Percentiles rank a stretch among this genome's conserved stretches.
These are phyloP conservation scores for Amblyopsis rosae DNA, from an alignment of 2,113 vertebrate species.

Conservation along the genomic window DNA sequence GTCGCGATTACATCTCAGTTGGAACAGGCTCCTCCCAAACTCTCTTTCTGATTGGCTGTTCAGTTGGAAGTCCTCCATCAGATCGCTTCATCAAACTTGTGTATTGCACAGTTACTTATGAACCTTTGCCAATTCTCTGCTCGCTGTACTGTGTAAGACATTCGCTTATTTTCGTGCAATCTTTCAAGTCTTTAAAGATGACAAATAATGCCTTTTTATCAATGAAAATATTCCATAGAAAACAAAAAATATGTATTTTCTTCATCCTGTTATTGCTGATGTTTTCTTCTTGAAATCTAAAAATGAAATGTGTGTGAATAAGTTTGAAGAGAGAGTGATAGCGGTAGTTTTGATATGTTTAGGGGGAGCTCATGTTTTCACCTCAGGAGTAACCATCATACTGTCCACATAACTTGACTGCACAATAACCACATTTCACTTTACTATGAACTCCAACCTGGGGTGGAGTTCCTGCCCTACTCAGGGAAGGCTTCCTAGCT, in stretches of 20 bases:
- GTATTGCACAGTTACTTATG: constrained; percentile 44
- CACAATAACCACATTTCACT: constrained; percentile 67
- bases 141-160: constrained; percentile 60
- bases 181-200: constrained; percentile 39
- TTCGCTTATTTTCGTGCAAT: constrained; percentile 65
- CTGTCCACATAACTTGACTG: constrained; percentile 57
- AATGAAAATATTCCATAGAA: constrained; percentile 53
- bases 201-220: constrained; percentile 39
- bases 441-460: constrained; percentile 63
- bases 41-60: not conserved
- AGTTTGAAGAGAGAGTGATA: constrained; percentile 39
- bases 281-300: constrained; percentile 38
- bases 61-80: not conserved
- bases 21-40: not conserved
- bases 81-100: constrained; percentile 24
- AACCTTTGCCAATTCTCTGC: constrained; percentile 43
- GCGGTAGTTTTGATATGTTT: constrained; percentile 43
- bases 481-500: constrained; percentile 67
- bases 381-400: constrained; percentile 58
- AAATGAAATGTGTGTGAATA: constrained; percentile 39
- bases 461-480: constrained; percentile 62
- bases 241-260: constrained; percentile 47
- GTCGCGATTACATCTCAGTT: not conserved
- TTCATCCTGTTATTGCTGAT: constrained; percentile 47
- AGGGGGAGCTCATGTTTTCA: constrained; percentile 45